These are phyloP conservation scores for Sarcophaga bullata DNA, from an alignment of 1,140 invertebrate genomes.

Conservation along the genomic window DNA sequence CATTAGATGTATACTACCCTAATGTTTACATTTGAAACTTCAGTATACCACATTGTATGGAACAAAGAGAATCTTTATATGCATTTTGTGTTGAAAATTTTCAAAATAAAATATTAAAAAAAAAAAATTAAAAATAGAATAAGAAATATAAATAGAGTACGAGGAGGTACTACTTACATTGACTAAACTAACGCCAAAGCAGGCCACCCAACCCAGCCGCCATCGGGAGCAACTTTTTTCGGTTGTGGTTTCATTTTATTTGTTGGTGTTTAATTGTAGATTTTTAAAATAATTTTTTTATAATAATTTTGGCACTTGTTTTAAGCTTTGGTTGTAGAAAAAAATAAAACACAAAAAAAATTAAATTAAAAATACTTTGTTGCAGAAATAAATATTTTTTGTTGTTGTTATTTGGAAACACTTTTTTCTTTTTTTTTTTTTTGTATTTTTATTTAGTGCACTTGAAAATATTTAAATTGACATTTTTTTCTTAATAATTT, in stretches of 20 bases:
- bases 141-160: not conserved
- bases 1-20: too few species aligned
- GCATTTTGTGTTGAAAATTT: not conserved
- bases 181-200: conserved; percentile 80
- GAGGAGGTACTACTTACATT: conserved; percentile 71
- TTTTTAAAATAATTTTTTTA: not conserved
- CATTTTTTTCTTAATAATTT: too few species aligned
- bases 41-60: not conserved
- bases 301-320: not conserved
- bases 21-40: not conserved
- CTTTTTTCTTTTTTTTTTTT: too few species aligned
- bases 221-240: conserved; percentile 64
- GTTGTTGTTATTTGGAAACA: conserved; percentile 29
- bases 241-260: conserved; percentile 53
- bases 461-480: too few species aligned
- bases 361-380: too few species aligned
- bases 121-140: too few species aligned
- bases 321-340: conserved; percentile 6
- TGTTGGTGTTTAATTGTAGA: conserved; percentile 40
- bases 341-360: not conserved
- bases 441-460: too few species aligned
- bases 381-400: conserved; percentile 3
- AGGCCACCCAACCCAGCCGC: conserved; percentile 84
- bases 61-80: not conserved
- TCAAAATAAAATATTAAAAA: conserved; percentile 25